These are phyloP conservation scores for Plectrocnemia conspersa DNA, from an alignment of 1,140 invertebrate species.

Conservation along the genomic window DNA sequence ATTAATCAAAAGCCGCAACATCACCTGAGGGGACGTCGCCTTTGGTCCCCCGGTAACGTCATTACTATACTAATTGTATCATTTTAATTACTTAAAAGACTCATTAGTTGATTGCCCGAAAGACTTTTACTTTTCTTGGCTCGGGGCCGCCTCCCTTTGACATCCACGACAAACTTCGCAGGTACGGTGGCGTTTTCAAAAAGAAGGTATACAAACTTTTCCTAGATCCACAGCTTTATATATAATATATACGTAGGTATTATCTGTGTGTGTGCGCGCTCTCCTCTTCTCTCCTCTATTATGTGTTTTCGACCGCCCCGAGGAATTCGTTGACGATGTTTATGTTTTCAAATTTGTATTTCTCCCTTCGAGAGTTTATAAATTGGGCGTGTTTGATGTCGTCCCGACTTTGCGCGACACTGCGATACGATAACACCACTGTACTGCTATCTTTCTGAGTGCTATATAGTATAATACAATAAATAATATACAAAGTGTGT, in stretches of 20 bases:
- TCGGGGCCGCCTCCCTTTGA: slow-evolving; percentile 16
- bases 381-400: slow-evolving; percentile 19
- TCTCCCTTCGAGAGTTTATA: slow-evolving; percentile 12
- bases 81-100: slow-evolving; percentile 36
- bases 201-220: slow-evolving; percentile 6
- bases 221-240: neutral
- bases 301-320: slow-evolving; percentile 13
- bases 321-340: slow-evolving; percentile 21
- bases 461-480: no score
- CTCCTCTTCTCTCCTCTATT: slow-evolving; percentile 9
- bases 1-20: slow-evolving; percentile 26
- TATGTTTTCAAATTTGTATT: slow-evolving; percentile 24
- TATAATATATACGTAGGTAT: neutral
- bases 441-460: no score
- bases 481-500: no score
- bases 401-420: no score
- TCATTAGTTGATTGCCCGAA: slow-evolving; percentile 35
- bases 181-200: slow-evolving; percentile 3
- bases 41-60: slow-evolving; percentile 7
- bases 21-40: neutral
- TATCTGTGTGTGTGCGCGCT: neutral
- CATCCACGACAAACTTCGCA: slow-evolving; percentile 15
- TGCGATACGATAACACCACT: no score
- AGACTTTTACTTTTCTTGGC: slow-evolving; percentile 33
- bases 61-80: slow-evolving; percentile 34